These are phyloP conservation scores for Sialia sialis DNA, from an alignment of 2,113 vertebrate genomes.

Conservation along the genomic window DNA sequence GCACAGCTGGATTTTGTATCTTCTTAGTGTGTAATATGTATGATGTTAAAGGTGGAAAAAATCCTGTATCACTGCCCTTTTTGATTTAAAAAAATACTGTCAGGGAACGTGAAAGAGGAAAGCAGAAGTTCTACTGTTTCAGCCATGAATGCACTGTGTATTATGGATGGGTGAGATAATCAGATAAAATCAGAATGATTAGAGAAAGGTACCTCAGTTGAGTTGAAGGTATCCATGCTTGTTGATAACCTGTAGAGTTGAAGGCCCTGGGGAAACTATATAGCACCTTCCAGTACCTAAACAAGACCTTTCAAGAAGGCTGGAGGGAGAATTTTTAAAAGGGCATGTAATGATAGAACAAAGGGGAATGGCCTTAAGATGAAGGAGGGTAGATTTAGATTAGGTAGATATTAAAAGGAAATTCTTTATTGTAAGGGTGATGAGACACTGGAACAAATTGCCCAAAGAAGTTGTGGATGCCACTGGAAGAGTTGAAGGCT, in stretches of 20 bases:
- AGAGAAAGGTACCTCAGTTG: background rate
- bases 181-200: background rate
- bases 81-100: background rate
- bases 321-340: background rate
- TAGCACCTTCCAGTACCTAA: background rate
- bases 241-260: background rate
- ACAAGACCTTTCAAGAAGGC: background rate
- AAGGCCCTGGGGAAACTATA: background rate
- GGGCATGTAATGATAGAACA: background rate
- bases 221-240: background rate
- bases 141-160: background rate
- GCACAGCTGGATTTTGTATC: background rate
- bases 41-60: background rate
- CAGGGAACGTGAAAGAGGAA: background rate
- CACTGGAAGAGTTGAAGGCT: background rate
- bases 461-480: background rate
- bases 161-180: background rate
- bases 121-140: background rate
- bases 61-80: background rate
- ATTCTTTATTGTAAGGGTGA: background rate
- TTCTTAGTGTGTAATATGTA: background rate
- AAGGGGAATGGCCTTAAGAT: background rate
- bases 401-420: background rate
- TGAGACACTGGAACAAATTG: background rate
- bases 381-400: background rate